A percentile compares a stretch with the other conserved stretches of the same genome.
phyloP scores from a whole-genome alignment of 2,888 invertebrate genomes.

The Mylabris sibirica region DNA sequence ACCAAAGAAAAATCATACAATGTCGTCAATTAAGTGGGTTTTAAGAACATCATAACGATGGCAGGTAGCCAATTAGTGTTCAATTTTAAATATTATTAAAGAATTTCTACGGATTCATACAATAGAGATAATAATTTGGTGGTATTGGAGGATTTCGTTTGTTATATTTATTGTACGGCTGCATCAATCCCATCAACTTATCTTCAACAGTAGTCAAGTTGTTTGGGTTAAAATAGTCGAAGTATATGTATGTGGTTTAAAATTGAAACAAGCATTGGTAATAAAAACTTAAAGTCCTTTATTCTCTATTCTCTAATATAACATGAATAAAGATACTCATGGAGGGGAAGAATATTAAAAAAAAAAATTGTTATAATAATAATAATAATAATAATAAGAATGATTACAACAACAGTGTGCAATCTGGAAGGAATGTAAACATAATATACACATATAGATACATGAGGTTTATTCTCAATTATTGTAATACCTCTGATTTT shows the following conservation, averaged over 20 bases:
- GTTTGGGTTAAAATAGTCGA: not conserved
- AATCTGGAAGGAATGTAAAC: slow-evolving; percentile 42
- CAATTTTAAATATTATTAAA: not conserved
- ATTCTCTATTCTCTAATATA: slow-evolving; percentile 54
- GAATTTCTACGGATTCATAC: not conserved
- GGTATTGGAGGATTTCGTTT: not conserved
- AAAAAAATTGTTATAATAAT: not conserved
- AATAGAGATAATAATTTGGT: not conserved
- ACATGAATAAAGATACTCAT: slow-evolving; percentile 56
- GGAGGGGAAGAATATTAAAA: slow-evolving; percentile 46
- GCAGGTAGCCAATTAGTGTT: slow-evolving; percentile 7
- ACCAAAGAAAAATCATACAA: slow-evolving; percentile 21
- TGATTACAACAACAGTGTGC: slow-evolving; percentile 47
- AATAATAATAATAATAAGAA: slow-evolving; percentile 16
- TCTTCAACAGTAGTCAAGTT: no score
- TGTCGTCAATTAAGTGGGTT: slow-evolving; percentile 21
- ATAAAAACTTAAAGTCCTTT: slow-evolving; percentile 58
- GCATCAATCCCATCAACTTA: no score
- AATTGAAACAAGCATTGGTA: slow-evolving; percentile 35
- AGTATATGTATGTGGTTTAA: no score
- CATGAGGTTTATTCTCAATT: slow-evolving; percentile 22
- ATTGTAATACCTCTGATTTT: not conserved
- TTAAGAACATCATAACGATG: not conserved
- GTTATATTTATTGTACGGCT: not conserved
- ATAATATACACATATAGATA: slow-evolving; percentile 39